Evolutionary conservation across 2,888 invertebrate species (phyloP), one percentile per base, ranked within the genome.

Genomic region (Lissonota sp.): DNA sequence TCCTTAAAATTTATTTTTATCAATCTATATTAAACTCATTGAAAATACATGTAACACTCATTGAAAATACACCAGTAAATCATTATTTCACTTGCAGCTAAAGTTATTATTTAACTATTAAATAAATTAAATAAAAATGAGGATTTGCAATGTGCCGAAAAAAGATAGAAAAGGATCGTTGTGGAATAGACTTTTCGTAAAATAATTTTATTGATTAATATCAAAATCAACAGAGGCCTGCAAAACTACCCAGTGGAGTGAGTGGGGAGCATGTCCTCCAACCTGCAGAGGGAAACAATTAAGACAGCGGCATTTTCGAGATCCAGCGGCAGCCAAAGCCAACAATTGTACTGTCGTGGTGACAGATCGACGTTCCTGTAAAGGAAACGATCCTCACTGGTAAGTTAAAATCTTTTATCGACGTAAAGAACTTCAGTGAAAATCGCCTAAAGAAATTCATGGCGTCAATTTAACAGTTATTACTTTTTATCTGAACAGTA

Each of bases 261-360:
- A 93, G 7, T 98, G 97, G 97, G 95, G 96, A 40, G 93, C 95
- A 14, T 98, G 98, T 91, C 96, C 97, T 5, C 97, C 97, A 51
- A 94, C 95, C 42, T 99, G 98, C 93, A 98, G 98, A 77, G 98
- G 98, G 39, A 94, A 96, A 84, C 94, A 97, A 88, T 96, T 96
- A 94, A 94, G 98, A 86, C 95, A 95, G 76, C 94, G 98, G 76
- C 92, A 94, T 83, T 98, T 97, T 93, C 91, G 93, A 83, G 87
- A 91, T 60, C 84, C 85, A 49, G 71, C 62, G 3, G 85, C 88
- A 1, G 91, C 84, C 96, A 96, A 91, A 94, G 95, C 86, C 93
- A 96, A 44, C 96, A 98, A 92, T 93, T 99, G 88, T 75, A 86
- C 80, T 53, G 46, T 57, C 0, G 3, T 53, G 83, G 91, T 85